phyloP scores from a whole-genome alignment of 1,140 invertebrate species.

The Panagrolaimus sp. region DNA sequence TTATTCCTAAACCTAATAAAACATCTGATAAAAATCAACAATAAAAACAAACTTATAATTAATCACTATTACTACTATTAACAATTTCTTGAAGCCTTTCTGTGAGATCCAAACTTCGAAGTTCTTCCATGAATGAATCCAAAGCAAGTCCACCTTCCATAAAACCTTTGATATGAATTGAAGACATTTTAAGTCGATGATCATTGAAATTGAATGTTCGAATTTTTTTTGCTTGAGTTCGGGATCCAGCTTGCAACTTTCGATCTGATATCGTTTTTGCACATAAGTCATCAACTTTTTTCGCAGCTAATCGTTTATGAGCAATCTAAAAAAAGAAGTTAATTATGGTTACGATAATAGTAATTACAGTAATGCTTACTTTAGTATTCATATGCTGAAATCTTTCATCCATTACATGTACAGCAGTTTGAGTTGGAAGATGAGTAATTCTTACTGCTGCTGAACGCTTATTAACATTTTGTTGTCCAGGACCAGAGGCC shows the following conservation, averaged over 20 bases:
- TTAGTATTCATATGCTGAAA: constrained; percentile 55
- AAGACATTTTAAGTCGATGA: constrained; percentile 69
- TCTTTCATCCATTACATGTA: constrained; percentile 56
- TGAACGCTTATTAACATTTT: constrained; percentile 90
- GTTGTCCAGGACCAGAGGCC: constrained; percentile 84
- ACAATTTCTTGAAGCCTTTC: neutral
- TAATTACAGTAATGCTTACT: too few relatives aligned
- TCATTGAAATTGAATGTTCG: constrained; percentile 94
- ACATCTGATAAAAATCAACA: too few relatives aligned
- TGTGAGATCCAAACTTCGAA: neutral
- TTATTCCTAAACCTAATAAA: too few relatives aligned
- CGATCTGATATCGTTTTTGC: constrained; percentile 59
- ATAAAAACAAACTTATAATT: too few relatives aligned
- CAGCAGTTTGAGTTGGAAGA: constrained; percentile 67
- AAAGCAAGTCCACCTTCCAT: constrained; percentile 33
- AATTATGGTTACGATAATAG: neutral
- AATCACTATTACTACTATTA: too few relatives aligned
- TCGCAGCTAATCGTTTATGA: constrained; percentile 70
- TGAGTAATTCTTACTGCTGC: constrained; percentile 86
- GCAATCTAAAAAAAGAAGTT: constrained; percentile 64
- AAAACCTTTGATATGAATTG: constrained; percentile 38
- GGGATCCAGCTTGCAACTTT: constrained; percentile 70
- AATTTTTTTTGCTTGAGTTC: constrained; percentile 83
- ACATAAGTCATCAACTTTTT: constrained; percentile 66
- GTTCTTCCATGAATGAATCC: constrained; percentile 19